Evolutionary conservation across 2,113 vertebrate species (phyloP).

Genomic region (Gymnogyps californianus): DNA sequence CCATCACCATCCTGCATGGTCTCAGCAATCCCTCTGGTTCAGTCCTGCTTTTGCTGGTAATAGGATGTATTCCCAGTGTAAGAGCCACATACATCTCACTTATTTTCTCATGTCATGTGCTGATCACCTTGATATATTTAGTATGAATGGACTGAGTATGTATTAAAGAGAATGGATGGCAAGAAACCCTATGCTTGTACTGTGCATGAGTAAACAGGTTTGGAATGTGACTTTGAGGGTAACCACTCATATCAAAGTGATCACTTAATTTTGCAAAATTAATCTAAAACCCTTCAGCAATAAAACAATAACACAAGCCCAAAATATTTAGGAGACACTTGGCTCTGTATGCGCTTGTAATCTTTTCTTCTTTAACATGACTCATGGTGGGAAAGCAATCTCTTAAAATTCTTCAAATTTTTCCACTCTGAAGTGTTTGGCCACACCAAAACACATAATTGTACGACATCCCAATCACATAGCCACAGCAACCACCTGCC

Average conservation of each 20-base stretch:
- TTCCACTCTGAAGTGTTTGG: background rate
- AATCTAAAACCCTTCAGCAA: background rate
- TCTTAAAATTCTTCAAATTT: background rate
- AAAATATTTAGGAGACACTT: background rate
- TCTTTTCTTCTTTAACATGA: background rate
- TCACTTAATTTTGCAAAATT: background rate
- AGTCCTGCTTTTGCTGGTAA: background rate
- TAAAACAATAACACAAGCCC: background rate
- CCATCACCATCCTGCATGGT: fast-evolving
- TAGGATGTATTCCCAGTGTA: background rate
- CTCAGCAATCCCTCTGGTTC: background rate
- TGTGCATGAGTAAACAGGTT: background rate
- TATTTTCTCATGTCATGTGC: background rate
- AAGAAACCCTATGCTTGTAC: background rate
- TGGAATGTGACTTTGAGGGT: background rate
- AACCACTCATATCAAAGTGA: background rate
- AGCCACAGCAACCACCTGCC: background rate
- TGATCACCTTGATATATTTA: background rate
- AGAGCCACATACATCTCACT: background rate
- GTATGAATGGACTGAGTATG: background rate
- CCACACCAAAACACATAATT: background rate
- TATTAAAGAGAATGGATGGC: background rate
- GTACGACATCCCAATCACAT: background rate
- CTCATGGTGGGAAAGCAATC: background rate
- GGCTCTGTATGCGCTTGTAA: background rate